phyloP scores from a whole-genome alignment of 2,888 invertebrate genomes.

The Agrotis puta region DNA sequence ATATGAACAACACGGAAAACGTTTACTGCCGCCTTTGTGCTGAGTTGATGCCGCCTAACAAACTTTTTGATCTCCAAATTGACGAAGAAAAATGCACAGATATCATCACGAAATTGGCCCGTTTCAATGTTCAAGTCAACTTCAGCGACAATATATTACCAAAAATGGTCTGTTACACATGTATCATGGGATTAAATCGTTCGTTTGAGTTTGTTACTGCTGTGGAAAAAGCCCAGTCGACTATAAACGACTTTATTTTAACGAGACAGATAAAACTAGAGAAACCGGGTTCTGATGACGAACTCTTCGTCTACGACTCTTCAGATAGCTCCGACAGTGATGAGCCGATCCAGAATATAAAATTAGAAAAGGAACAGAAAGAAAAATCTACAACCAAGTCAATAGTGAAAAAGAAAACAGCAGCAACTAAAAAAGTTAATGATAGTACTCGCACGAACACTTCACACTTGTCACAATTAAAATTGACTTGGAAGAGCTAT shows the following conservation, averaged over 20 bases:
- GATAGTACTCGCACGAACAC: conserved; percentile 55
- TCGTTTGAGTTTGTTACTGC: conserved; percentile 76
- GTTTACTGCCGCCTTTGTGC: conserved; percentile 79
- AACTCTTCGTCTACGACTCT: conserved; percentile 43
- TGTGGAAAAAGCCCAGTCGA: conserved; percentile 77
- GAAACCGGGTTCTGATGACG: conserved; percentile 52
- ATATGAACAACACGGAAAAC: conserved; percentile 66
- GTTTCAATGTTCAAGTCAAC: conserved; percentile 73
- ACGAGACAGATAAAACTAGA: conserved; percentile 73
- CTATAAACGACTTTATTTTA: conserved; percentile 67
- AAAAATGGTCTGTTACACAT: conserved; percentile 78
- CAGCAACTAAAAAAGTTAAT: conserved; percentile 20
- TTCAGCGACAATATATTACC: conserved; percentile 72
- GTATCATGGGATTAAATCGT: conserved; percentile 73
- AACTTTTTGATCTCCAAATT: conserved; percentile 71
- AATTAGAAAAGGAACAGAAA: conserved; percentile 30
- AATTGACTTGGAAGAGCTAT: conserved; percentile 80
- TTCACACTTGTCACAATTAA: conserved; percentile 73
- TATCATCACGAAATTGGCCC: conserved; percentile 71
- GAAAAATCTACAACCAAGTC: conserved; percentile 3
- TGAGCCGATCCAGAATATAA: conserved; percentile 18
- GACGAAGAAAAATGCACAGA: conserved; percentile 68
- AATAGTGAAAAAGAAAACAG: neutral
- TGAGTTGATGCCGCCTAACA: conserved; percentile 70
- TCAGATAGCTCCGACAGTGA: conserved; percentile 28